These are phyloP conservation scores for Nemotelus nigrinus DNA, from an alignment of 2,888 invertebrate species.

Conservation along the genomic window DNA sequence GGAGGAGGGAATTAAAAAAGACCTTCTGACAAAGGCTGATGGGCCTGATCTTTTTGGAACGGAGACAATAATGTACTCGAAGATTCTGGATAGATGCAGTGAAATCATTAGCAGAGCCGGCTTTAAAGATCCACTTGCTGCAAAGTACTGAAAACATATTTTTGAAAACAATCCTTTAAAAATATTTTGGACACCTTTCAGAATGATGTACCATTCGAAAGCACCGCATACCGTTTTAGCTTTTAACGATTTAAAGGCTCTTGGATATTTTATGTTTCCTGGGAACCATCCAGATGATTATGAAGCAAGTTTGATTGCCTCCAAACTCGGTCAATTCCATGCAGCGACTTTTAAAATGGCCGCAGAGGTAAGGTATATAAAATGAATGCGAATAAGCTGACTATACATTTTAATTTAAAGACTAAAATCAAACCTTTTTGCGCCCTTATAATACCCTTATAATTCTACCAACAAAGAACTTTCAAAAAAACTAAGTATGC, in stretches of 20 bases:
- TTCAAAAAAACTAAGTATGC: too few species aligned
- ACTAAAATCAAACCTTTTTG: too few species aligned
- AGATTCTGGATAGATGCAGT: background rate
- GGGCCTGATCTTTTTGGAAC: background rate
- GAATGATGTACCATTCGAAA: background rate
- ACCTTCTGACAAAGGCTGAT: background rate
- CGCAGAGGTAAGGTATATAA: background rate
- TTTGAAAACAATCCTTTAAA: too few species aligned
- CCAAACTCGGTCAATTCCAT: conserved; percentile 6
- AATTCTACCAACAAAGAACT: too few species aligned
- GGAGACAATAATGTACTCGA: conserved; percentile 23
- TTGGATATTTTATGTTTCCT: background rate
- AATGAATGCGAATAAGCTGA: too few species aligned
- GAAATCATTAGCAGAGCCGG: background rate
- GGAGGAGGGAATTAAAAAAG: conserved; percentile 30
- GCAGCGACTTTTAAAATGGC: background rate
- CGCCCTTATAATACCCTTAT: too few species aligned
- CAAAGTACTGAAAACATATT: too few species aligned
- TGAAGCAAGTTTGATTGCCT: background rate
- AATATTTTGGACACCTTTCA: background rate
- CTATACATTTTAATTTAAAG: too few species aligned
- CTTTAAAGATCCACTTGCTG: too few species aligned
- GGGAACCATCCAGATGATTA: background rate
- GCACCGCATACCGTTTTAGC: background rate
- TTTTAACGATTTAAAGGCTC: conserved; percentile 12